Evolutionary conservation across 1,140 invertebrate genomes (phyloP).

Genomic region (Papilio polyxenes): DNA sequence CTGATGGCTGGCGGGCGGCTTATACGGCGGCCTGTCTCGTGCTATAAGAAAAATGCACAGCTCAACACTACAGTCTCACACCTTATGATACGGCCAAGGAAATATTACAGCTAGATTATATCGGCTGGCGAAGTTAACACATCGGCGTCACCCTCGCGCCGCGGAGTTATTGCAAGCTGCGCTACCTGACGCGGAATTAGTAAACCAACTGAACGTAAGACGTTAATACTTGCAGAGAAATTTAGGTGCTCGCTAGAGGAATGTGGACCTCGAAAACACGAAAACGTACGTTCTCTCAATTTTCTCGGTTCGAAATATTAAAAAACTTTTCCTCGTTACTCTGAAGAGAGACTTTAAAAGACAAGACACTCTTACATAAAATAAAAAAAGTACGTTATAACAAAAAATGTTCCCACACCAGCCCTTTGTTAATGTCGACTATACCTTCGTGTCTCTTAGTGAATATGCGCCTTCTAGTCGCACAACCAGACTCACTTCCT

Average conservation of each 20-base stretch:
- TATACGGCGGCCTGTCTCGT: conserved; percentile 67
- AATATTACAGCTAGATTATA: conserved; percentile 40
- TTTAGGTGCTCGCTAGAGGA: conserved; percentile 33
- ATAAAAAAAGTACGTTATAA: conserved; percentile 35
- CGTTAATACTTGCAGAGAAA: conserved; percentile 37
- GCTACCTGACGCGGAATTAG: conserved; percentile 27
- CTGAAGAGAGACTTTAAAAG: conserved; percentile 7
- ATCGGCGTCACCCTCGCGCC: neutral
- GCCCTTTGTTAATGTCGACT: conserved; percentile 47
- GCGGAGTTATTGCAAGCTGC: conserved; percentile 14
- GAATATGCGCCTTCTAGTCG: conserved; percentile 55
- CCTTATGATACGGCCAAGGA: conserved; percentile 47
- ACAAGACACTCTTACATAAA: conserved; percentile 24
- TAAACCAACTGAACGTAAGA: conserved; percentile 26
- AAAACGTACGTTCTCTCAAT: conserved; percentile 28
- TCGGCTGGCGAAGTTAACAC: conserved; percentile 39
- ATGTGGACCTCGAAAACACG: conserved; percentile 37
- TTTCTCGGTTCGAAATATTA: conserved; percentile 33
- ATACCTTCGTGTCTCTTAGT: conserved; percentile 73
- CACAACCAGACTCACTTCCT: conserved; percentile 59
- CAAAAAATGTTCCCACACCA: conserved; percentile 48
- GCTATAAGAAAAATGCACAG: conserved; percentile 74
- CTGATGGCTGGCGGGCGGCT: conserved; percentile 73
- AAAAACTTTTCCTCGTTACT: conserved; percentile 4
- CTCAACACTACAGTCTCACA: conserved; percentile 73